A percentile compares a stretch with the other conserved stretches of the same genome.
phyloP scores from a whole-genome alignment of 2,113 vertebrate species.

The Phoenicopterus ruber region DNA sequence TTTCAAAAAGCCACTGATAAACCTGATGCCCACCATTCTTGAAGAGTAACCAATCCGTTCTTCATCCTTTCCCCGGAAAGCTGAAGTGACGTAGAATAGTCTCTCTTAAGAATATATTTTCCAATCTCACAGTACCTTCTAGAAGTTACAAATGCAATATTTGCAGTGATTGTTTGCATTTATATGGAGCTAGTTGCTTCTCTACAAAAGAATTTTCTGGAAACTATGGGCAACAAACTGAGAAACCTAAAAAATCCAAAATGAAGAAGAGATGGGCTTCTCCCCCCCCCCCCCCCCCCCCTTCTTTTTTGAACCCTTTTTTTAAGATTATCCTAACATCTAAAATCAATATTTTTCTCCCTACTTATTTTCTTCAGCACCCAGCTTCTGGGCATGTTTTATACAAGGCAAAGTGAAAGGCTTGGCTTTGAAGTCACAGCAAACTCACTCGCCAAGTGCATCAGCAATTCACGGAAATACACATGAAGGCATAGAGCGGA shows the following conservation, averaged over 20 bases:
- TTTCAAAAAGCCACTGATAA: neutral
- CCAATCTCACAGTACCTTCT: neutral
- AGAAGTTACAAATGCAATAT: neutral
- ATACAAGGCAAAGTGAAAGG: constrained; percentile 43
- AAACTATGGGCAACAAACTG: neutral
- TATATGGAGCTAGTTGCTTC: neutral
- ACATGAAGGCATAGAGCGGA: constrained; percentile 38
- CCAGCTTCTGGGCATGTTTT: constrained; percentile 41
- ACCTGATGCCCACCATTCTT: neutral
- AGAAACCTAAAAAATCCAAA: neutral
- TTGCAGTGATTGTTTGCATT: neutral
- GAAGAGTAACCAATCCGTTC: neutral
- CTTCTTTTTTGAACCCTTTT: neutral
- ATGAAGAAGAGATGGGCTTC: neutral
- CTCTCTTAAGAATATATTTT: neutral
- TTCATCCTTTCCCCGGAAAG: neutral
- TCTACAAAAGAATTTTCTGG: neutral
- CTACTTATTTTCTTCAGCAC: constrained; percentile 40
- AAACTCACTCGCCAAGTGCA: constrained; percentile 43
- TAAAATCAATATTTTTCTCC: constrained; percentile 45
- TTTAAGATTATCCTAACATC: constrained; percentile 31
- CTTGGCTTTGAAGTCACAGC: constrained; percentile 66
- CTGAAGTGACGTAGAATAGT: neutral
- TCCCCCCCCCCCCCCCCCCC: rapidly evolving
- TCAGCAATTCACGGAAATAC: constrained; percentile 38